Conservation (phyloP, 2,113 vertebrate genomes). For the Glareola pratincola region DNA sequence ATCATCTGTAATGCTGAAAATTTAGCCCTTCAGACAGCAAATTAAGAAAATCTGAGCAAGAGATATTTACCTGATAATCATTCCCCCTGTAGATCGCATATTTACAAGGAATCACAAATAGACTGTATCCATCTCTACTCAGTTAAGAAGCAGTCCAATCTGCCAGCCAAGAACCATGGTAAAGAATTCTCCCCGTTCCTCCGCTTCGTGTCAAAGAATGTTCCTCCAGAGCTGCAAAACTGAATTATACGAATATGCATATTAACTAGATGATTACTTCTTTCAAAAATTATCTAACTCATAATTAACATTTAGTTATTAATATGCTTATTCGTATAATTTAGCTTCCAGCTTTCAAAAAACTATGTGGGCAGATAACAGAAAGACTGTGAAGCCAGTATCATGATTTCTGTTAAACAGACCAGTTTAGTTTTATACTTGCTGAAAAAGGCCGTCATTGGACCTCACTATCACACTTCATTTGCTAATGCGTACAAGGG, state of each 20-base stretch:
- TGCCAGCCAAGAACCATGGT: slow-evolving; percentile 49
- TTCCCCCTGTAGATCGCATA: neutral
- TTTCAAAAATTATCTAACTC: neutral
- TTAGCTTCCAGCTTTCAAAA: slow-evolving; percentile 45
- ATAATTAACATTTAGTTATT: slow-evolving; percentile 13
- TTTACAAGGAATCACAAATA: slow-evolving; percentile 44
- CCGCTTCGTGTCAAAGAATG: slow-evolving; percentile 11
- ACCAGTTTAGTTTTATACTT: neutral
- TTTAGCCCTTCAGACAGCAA: neutral
- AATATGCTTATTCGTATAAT: slow-evolving; percentile 69
- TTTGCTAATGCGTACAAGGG: neutral
- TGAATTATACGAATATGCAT: slow-evolving; percentile 67
- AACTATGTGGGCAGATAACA: neutral
- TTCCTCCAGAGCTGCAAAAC: slow-evolving; percentile 57
- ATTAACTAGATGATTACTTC: slow-evolving; percentile 38
- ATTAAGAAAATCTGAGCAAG: slow-evolving; percentile 1
- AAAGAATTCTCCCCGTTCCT: slow-evolving; percentile 36
- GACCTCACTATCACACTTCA: neutral
- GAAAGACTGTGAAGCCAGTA: neutral
- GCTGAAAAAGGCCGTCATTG: neutral
- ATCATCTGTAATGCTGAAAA: neutral
- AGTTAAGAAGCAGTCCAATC: slow-evolving; percentile 46
- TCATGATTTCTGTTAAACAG: neutral
- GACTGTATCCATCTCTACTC: slow-evolving; percentile 16
- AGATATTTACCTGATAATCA: slow-evolving; percentile 52